Evolutionary conservation across 2,113 vertebrate species (phyloP).

Genomic region (Limanda limanda): DNA sequence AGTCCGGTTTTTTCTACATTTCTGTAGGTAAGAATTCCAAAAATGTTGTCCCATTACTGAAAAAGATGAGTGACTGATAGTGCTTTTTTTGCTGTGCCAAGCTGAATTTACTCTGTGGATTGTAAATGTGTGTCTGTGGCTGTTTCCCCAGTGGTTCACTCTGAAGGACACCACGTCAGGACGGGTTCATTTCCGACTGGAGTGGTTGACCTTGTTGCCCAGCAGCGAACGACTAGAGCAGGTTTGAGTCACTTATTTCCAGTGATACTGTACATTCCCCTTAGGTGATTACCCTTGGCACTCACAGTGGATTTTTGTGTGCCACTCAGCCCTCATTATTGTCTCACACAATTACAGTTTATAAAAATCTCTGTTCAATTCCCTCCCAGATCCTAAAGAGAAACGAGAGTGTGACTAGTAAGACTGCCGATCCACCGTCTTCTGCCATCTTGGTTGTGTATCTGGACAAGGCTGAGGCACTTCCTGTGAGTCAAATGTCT

Average conservation of each 20-base stretch:
- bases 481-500: conserved; percentile 83
- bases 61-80: too few species aligned
- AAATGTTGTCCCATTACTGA: too few species aligned
- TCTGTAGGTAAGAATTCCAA: too few species aligned
- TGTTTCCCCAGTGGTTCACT: conserved; percentile 86
- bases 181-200: conserved; percentile 87
- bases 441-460: conserved; percentile 91
- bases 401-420: conserved; percentile 80
- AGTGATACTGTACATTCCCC: neutral
- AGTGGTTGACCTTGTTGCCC: conserved; percentile 87
- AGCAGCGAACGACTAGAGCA: conserved; percentile 85
- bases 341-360: neutral
- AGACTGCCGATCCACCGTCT: conserved; percentile 86
- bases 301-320: neutral
- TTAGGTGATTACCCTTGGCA: too few species aligned
- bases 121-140: neutral
- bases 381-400: conserved; percentile 83
- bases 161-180: conserved; percentile 86
- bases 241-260: conserved; percentile 71
- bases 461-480: conserved; percentile 91
- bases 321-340: neutral
- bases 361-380: neutral
- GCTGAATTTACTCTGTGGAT: neutral
- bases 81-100: too few species aligned
- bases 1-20: too few species aligned